Evolutionary conservation across 2,888 invertebrate genomes (phyloP).

Genomic region (Lepidocyrtoides sp.): DNA sequence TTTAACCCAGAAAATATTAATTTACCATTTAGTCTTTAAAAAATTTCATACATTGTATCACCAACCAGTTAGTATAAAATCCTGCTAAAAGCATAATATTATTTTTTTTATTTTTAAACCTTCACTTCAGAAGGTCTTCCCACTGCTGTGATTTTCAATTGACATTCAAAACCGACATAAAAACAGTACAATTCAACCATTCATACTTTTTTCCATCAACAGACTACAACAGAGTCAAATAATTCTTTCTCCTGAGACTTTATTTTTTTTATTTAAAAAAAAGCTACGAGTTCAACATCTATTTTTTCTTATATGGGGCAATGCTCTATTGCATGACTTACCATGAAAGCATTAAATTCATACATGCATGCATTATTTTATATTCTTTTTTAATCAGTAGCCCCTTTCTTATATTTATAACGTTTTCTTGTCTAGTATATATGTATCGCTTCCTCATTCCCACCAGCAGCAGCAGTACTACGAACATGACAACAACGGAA

Average conservation of each 20-base stretch:
- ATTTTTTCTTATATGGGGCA: no score
- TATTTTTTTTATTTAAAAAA: not conserved
- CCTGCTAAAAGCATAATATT: no score
- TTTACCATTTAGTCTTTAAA: not conserved
- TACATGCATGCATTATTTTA: not conserved
- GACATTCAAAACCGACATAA: not conserved
- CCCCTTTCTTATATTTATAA: slow-evolving; percentile 39
- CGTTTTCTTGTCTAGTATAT: slow-evolving; percentile 37
- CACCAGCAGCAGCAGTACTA: not conserved
- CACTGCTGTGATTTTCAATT: not conserved
- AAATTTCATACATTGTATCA: not conserved
- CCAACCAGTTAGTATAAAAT: not conserved
- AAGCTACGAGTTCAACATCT: not conserved
- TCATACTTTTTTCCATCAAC: not conserved
- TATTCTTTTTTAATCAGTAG: slow-evolving; percentile 48
- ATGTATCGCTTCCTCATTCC: slow-evolving; percentile 71
- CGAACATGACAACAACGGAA: not conserved
- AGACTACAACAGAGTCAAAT: not conserved
- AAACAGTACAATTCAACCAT: not conserved
- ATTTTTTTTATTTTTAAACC: not conserved
- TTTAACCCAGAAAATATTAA: slow-evolving; percentile 2
- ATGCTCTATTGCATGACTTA: not conserved
- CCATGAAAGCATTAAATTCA: not conserved
- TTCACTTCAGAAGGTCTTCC: not conserved
- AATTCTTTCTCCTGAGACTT: not conserved